These are phyloP conservation scores for Parazoanthus swiftii DNA, from an alignment of 92 coral and sea anemone species.

Conservation along the genomic window DNA sequence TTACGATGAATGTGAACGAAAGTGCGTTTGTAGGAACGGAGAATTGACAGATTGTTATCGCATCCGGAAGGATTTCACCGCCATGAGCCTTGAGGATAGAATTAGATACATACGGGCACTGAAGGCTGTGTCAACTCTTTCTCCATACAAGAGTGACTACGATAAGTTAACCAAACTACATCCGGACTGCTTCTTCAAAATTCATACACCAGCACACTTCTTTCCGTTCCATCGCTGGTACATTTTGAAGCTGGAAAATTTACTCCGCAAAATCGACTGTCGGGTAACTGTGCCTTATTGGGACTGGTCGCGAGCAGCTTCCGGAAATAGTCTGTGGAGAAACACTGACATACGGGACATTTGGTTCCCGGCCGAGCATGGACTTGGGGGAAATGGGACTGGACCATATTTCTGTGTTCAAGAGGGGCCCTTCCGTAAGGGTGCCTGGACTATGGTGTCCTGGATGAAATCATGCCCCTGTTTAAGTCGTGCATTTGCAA, in stretches of 20 bases:
- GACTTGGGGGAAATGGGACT: constrained; percentile 61
- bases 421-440: constrained; percentile 44
- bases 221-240: constrained; percentile 49
- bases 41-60: constrained; percentile 47
- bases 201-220: constrained; percentile 3
- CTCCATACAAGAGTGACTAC: constrained; percentile 23
- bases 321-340: constrained; percentile 12
- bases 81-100: constrained; percentile 45
- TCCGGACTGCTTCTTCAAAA: neutral
- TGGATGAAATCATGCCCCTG: constrained; percentile 26
- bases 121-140: constrained; percentile 37
- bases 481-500: constrained; percentile 15
- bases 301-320: constrained; percentile 49
- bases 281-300: constrained; percentile 55
- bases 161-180: constrained; percentile 15
- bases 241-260: constrained; percentile 48
- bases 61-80: constrained; percentile 50
- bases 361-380: constrained; percentile 51
- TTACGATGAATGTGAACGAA: constrained; percentile 74
- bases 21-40: constrained; percentile 61
- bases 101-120: constrained; percentile 43
- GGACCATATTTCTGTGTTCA: constrained; percentile 31
- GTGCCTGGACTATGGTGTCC: constrained; percentile 21
- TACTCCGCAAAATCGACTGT: constrained; percentile 44
- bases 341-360: constrained; percentile 35